These are phyloP conservation scores for Drosophila prosaltans DNA, from an alignment of 1,140 invertebrate genomes.

Conservation along the genomic window DNA sequence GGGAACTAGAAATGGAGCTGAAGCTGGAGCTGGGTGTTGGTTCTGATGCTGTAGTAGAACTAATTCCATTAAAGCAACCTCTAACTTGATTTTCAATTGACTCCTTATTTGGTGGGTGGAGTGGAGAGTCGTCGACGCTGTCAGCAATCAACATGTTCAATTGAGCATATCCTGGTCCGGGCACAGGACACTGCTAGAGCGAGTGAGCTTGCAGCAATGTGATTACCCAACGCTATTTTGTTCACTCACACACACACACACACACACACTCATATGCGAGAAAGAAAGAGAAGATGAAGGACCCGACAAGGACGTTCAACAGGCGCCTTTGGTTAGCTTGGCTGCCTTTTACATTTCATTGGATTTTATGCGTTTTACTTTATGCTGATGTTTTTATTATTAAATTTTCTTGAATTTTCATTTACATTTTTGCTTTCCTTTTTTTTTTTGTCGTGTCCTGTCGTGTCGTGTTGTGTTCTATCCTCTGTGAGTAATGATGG, in stretches of 20 bases:
- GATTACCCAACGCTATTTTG: conserved; percentile 75
- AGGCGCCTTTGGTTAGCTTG: conserved; percentile 35
- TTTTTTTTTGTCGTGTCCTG: neutral
- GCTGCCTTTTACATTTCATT: conserved; percentile 76
- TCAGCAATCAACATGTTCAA: conserved; percentile 81
- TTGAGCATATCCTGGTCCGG: conserved; percentile 73
- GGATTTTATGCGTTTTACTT: conserved; percentile 81
- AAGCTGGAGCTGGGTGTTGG: conserved; percentile 20
- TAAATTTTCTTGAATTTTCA: conserved; percentile 80
- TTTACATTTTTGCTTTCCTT: conserved; percentile 70
- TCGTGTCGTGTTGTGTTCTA: neutral
- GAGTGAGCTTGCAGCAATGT: conserved; percentile 70
- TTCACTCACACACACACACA: conserved; percentile 46
- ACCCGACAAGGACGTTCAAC: conserved; percentile 61
- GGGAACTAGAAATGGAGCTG: conserved; percentile 28
- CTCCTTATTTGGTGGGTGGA: conserved; percentile 65
- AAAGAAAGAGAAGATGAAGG: conserved; percentile 21
- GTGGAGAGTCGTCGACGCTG: conserved; percentile 34
- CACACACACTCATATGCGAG: neutral
- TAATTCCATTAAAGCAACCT: conserved; percentile 79
- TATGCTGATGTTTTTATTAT: conserved; percentile 82
- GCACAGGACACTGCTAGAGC: conserved; percentile 58
- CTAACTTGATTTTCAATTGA: conserved; percentile 82
- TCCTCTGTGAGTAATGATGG: conserved; percentile 41
- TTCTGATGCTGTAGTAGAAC: conserved; percentile 60